These are phyloP conservation scores for Cheiracanthium punctorium DNA, from an alignment of 2,888 invertebrate species.

Conservation along the genomic window DNA sequence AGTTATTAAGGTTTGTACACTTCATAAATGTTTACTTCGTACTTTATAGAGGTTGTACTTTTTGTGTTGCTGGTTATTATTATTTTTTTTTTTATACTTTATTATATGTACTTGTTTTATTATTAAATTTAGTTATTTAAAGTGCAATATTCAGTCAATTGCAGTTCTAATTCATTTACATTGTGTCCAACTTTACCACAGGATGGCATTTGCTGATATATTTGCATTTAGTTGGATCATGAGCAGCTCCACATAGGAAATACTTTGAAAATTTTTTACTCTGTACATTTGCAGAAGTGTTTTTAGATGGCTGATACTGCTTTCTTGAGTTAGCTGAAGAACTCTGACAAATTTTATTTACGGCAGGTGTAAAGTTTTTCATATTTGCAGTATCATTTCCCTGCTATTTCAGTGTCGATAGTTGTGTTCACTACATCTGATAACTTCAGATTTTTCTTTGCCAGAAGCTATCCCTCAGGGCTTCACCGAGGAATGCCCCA, in stretches of 20 bases:
- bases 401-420: not conserved
- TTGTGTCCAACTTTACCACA: constrained; percentile 17
- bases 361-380: not conserved
- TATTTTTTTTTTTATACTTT: no score
- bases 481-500: constrained; percentile 16
- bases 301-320: no score
- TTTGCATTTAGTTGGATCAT: constrained; percentile 20
- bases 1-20: no score
- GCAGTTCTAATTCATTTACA: no score
- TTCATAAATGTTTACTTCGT: no score
- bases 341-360: not conserved
- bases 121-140: no score
- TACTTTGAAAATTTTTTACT: not conserved
- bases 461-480: constrained; percentile 1
- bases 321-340: not conserved
- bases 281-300: no score
- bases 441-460: constrained; percentile 2
- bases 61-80: no score
- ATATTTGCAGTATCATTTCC: not conserved
- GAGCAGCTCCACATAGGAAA: constrained; percentile 22
- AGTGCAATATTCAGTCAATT: no score
- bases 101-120: no score
- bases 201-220: constrained; percentile 8
- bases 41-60: no score
- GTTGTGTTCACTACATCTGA: not conserved